Evolutionary conservation across 2,888 invertebrate genomes (phyloP), one percentile per base, ranked within the genome.

Genomic region (Piscicola geometra): DNA sequence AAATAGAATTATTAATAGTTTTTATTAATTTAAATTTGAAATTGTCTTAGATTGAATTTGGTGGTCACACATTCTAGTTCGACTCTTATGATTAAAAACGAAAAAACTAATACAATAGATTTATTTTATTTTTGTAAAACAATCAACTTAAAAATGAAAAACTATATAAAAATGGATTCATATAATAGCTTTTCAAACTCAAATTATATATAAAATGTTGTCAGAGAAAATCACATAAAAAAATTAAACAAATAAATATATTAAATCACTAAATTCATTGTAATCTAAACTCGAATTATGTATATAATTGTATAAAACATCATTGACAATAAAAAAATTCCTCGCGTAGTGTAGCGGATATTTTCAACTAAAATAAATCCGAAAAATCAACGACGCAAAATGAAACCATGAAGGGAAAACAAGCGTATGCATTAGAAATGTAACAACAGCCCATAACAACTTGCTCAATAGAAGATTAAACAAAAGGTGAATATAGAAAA

Each of bases 331-430:
- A 25, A 56, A 56, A 9, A 15, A 56, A 56, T 18, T 18, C 21
- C 60, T 56, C n/a, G 3, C 25, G n/a, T 21, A 56, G n/a, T 56
- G 12, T 25, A 5, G 25, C 3, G n/a, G 12, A 56, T 56, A 25
- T 56, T 56, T 56, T 56, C 60, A 56, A 25, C n/a, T 25, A 21
- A 56, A 56, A 56, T 56, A 56, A 56, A 56, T 56, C 60, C 60
- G 60, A 56, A 25, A 56, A 56, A 21, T 56, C 60, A 56, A 56
- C n/a, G 25, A 21, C 60, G 41, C 41, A 41, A 41, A 41, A 56
- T 56, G 60, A 56, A 56, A 56, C 60, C 60, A 18, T 56, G 60
- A 56, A 56, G n/a, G 5, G 60, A 56, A 56, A 56, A 56, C 60
- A 56, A 56, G 60, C 60, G 25, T 56, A 56, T 56, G 60, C 60